Base-by-base conservation (phyloP, 2,113 vertebrate genomes). In the Montifringilla adamsi region DNA sequence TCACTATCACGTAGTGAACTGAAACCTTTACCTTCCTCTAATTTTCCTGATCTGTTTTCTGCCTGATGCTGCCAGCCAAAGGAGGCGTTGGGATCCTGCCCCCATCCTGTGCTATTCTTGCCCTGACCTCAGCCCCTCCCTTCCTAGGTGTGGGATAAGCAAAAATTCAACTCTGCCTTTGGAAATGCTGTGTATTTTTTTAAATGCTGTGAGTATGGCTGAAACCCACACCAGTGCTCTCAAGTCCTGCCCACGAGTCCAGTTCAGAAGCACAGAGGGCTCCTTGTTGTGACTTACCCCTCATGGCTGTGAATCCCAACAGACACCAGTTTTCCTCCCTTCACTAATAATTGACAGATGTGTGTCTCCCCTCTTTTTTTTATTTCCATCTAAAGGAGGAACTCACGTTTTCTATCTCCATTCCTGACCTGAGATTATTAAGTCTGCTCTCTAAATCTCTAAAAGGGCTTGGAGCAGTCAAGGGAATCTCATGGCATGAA, bases 211-310 rank as follows among this genome's bases (percentile, higher is more conserved):
- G 14, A 78, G 24, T 41, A 1, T 22, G 47, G 13, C 50, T 85
- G 74, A 67, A 89, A 22, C 10, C 31, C 55, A 6, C 28, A 11
- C 16, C 33, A 2, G 0, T 27, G 46, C 22, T 35, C 70, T n/a
- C 1, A 2, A 47, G 20, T 37, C 33, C 28, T 80, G 53, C 53
- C 41, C 27, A 2, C 1, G 0, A 0, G 30, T 33, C 15, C 18
- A 19, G 41, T 22, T 39, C 67, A 28, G 50, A 84, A 22, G n/a
- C 64, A 44, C 39, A 15, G 39, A 55, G 33, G 33, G 15, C 47
- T 67, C 30, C 60, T 59, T 91, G 53, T 35, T 66, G 39, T 47
- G 69, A n/a, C 26, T 62, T 70, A 13, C 37, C 28, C 22, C 26
- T 64, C 19, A 3, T 1, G 37, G n/a, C 13, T 55, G 20, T 46